These are phyloP conservation scores for Laupala kohalensis DNA, from an alignment of 1,140 invertebrate species.

Conservation along the genomic window DNA sequence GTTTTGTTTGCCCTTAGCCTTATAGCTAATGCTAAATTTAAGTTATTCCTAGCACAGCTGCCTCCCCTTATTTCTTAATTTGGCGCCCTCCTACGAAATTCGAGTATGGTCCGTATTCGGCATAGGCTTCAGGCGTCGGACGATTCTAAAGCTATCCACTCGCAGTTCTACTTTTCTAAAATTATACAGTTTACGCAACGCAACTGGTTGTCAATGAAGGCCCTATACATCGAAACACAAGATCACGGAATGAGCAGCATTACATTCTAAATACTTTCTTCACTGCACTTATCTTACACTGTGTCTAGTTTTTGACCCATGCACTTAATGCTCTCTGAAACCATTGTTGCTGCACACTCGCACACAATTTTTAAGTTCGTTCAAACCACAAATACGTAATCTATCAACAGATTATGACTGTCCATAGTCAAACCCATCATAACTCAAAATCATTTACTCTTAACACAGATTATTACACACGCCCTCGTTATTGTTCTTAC, in stretches of 20 bases:
- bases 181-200: conserved; percentile 7
- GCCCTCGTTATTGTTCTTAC: background rate
- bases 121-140: background rate
- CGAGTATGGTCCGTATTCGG: conserved; percentile 16
- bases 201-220: background rate
- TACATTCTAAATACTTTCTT: background rate
- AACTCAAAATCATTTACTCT: background rate
- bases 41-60: background rate
- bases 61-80: conserved; percentile 13
- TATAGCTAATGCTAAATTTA: background rate
- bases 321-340: no score
- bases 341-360: background rate
- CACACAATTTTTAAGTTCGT: background rate
- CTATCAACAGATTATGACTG: background rate
- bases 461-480: background rate
- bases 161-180: conserved; percentile 11
- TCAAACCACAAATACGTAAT: background rate
- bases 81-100: conserved; percentile 15
- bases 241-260: background rate
- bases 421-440: background rate
- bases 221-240: background rate
- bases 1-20: background rate
- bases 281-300: background rate
- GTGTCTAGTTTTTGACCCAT: background rate
- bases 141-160: background rate